phyloP scores from a whole-genome alignment of 1,140 invertebrate species.

The Pomacea maculata region DNA sequence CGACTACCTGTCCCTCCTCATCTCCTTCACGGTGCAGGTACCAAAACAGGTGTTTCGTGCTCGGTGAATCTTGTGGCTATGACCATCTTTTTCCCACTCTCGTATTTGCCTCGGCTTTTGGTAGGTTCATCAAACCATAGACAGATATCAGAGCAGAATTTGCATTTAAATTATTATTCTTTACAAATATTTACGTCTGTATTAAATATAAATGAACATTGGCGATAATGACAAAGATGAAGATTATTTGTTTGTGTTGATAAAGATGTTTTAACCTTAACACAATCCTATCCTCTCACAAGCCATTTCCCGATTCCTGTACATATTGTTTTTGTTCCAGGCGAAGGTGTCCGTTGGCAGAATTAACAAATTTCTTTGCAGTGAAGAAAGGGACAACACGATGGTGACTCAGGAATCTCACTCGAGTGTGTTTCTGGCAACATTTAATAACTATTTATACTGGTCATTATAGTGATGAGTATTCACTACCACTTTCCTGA shows the following conservation, averaged over 20 bases:
- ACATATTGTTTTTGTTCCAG: not conserved
- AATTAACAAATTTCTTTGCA: constrained; percentile 27
- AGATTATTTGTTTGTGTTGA: no score
- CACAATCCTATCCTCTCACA: no score
- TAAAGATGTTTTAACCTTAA: no score
- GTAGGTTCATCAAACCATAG: not conserved
- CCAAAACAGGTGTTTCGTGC: not conserved
- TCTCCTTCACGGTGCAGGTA: constrained; percentile 62
- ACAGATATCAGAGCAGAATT: no score
- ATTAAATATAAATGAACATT: not conserved
- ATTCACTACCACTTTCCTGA: no score
- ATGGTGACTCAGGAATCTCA: not conserved
- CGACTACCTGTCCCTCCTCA: constrained; percentile 68
- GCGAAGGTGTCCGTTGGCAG: constrained; percentile 30
- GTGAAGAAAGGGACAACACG: constrained; percentile 28
- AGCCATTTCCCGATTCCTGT: no score
- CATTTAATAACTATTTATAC: no score
- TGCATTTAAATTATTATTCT: no score
- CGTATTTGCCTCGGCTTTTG: not conserved
- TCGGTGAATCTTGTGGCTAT: not conserved
- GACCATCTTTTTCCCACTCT: not conserved
- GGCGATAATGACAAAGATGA: not conserved
- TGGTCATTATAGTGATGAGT: no score
- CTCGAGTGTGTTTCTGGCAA: not conserved
- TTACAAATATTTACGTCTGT: not conserved